These are phyloP conservation scores for Chionomys nivalis DNA, from an alignment of 2,113 vertebrate species.

Conservation along the genomic window DNA sequence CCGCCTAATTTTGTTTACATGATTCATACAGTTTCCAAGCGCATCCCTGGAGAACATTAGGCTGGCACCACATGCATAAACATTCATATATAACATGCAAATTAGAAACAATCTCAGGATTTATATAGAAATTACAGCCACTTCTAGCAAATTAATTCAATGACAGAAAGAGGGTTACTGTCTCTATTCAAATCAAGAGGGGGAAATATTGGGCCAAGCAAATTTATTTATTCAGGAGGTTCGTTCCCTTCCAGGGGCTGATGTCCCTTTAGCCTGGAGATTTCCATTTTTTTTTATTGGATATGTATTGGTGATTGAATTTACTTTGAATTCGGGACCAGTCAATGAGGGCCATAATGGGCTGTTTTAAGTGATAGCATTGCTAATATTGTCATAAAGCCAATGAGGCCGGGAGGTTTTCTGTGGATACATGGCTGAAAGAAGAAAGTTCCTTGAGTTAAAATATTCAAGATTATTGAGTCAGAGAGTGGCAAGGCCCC, in stretches of 20 bases:
- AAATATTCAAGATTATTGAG: conserved; percentile 59
- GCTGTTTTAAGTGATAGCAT: conserved; percentile 70
- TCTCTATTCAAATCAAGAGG: conserved; percentile 87
- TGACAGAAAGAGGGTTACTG: conserved; percentile 87
- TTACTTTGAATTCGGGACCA: conserved; percentile 82
- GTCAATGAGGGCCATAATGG: conserved; percentile 80
- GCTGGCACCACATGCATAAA: conserved; percentile 84
- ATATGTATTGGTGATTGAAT: conserved; percentile 81
- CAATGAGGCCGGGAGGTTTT: conserved; percentile 68
- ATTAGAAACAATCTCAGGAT: conserved; percentile 89
- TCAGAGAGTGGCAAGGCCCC: not conserved
- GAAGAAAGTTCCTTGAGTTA: conserved; percentile 53
- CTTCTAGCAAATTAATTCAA: conserved; percentile 89
- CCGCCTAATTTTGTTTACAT: conserved; percentile 83
- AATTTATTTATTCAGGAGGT: conserved; percentile 86
- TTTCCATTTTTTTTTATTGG: conserved; percentile 81
- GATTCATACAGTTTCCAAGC: conserved; percentile 86
- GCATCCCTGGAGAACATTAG: conserved; percentile 84
- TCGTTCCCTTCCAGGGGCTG: conserved; percentile 68
- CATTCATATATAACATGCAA: conserved; percentile 87
- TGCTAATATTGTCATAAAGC: conserved; percentile 79
- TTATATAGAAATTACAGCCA: conserved; percentile 88
- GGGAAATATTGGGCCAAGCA: conserved; percentile 85
- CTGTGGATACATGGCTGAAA: conserved; percentile 78
- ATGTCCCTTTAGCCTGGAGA: conserved; percentile 78